Base-by-base conservation (phyloP, 2,888 invertebrate genomes). In the Archips crataeganus region DNA sequence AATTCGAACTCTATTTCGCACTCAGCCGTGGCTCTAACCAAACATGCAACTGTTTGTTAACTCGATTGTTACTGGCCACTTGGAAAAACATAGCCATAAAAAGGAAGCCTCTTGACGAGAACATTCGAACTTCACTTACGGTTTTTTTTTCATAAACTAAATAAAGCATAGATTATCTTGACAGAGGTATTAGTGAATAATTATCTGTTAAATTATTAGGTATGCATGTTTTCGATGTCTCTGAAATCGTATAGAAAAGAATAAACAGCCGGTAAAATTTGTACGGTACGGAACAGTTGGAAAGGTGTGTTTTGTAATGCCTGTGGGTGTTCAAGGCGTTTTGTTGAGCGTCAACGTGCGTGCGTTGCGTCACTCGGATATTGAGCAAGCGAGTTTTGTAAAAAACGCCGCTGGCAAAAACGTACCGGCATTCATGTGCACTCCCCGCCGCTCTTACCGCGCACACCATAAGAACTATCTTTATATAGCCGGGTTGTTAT, bases 331-430 rank as follows among this genome's bases (percentile, higher is more conserved):
- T 81, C 82, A 83, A 84, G 82, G 84, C 78, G 74, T 71, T 61
- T 74, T 62, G 76, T 69, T 75, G 76, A 67, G 75, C 74, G 73
- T 77, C 73, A 70, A 78, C 67, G 70, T 71, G 75, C 70, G 78
- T 74, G 71, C 67, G 75, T 82, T 84, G 79, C 85, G 79, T 80
- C 83, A 85, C 80, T 75, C 80, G 85, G 84, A 83, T 81, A 76
- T 86, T 85, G 81, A 75, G 81, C 82, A 84, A 84, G 78, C 79
- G 51, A 65, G 76, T 81, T 80, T 79, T 79, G 79, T 77, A 80
- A 81, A 73, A 82, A 79, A 79, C 74, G 75, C 75, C 77, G 66
- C 75, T 72, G 74, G 75, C 75, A 80, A 79, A 79, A 78, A 69
- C 69, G 59, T 74, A 69, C 75, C 70, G 74, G 62, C 62, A 57